phyloP scores from a whole-genome alignment of 2,797 vertebrate species.

The Myotis daubentonii region DNA sequence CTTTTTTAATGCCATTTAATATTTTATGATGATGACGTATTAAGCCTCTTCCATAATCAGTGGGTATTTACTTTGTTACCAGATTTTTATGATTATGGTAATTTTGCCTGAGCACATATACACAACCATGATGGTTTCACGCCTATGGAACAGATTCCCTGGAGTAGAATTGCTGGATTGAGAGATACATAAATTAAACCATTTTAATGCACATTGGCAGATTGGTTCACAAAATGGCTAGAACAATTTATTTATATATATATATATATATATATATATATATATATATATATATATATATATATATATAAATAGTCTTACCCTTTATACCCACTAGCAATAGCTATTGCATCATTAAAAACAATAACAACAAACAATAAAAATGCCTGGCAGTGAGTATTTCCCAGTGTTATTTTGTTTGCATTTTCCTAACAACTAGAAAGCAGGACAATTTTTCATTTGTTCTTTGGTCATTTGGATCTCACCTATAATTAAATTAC shows the following conservation, averaged over 20 bases:
- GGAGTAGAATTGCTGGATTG: background rate
- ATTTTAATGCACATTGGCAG: background rate
- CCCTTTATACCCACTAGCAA: conserved; percentile 1
- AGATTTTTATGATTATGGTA: conserved; percentile 30
- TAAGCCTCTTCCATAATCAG: background rate
- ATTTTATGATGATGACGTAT: background rate
- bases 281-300: conserved; percentile 12
- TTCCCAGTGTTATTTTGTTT: conserved; percentile 47
- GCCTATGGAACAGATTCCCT: background rate
- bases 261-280: conserved; percentile 19
- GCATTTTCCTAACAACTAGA: conserved; percentile 4
- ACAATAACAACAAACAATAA: no score
- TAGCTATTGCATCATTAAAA: background rate
- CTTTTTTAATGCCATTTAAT: conserved; percentile 31
- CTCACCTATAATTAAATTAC: background rate
- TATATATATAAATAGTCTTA: conserved; percentile 2
- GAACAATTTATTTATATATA: conserved; percentile 10
- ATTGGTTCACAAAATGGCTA: background rate
- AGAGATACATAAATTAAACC: background rate
- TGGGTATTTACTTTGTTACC: conserved; percentile 32
- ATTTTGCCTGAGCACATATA: background rate
- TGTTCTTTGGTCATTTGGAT: conserved; percentile 25
- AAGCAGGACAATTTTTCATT: background rate
- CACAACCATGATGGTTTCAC: background rate
- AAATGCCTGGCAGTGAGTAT: background rate